Evolutionary conservation across 2,888 invertebrate species (phyloP), one percentile per base, ranked within the genome.

Genomic region (Phasia obesa): DNA sequence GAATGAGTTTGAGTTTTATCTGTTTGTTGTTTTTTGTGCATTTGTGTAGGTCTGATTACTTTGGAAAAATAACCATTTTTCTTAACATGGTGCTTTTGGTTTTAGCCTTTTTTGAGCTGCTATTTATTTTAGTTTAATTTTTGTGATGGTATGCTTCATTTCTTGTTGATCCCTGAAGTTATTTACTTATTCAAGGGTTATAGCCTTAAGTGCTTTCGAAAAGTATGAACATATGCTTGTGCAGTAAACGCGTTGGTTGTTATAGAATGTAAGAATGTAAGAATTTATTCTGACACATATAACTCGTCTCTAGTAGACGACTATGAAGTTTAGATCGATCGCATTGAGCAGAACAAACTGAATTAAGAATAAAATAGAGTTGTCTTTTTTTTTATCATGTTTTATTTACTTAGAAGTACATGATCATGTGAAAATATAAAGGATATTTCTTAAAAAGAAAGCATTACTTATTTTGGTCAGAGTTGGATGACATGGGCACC

Each of bases 121-220:
- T 35, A 62, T 70, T 44, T 42, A 31, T 38, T 75, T 57, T 57
- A 38, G 51, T 55, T 55, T 15, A 47, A 15, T 44, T 73, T 69
- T 70, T 60, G 69, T 67, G 42, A 44, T 64, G 0, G 23, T 35
- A 13, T 88, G 88, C 88, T 88, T 88, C 87, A 87, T 88, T 86
- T 89, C 87, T 88, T 88, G 57, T 88, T 87, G 87, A 87, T 87
- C 87, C 86, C 86, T 86, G 84, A 85, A 86, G 89, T 89, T 88
- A 89, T 89, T 88, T 86, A 86, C 84, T 70, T 65, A 74, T 65
- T 69, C 25, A 78, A 82, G 74, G 74, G 78, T 82, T 82, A 69
- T 81, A 44, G 81, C 67, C 71, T 76, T 31, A 70, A 78, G 78
- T 27, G 44, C 65, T 70, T 21, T 57, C 21, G 19, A 31, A 49